These are phyloP conservation scores for Oedothorax gibbosus DNA, from an alignment of 1,140 invertebrate species.

Conservation along the genomic window DNA sequence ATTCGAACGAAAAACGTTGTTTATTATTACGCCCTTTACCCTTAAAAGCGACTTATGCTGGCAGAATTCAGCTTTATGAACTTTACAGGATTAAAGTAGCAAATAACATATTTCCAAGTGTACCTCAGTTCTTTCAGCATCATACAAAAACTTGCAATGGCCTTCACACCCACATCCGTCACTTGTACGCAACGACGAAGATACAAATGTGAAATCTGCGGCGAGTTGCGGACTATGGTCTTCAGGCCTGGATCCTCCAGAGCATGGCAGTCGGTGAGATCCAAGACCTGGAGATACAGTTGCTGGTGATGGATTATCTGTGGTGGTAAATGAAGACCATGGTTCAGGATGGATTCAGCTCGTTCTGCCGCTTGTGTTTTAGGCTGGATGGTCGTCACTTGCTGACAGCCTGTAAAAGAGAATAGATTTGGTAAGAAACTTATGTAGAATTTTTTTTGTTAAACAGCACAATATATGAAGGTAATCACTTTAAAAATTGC, in stretches of 20 bases:
- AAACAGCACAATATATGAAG: not conserved
- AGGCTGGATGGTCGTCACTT: slow-evolving; percentile 40
- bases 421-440: not conserved
- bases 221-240: slow-evolving; percentile 85
- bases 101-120: not conserved
- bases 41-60: too few relatives aligned
- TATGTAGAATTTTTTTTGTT: not conserved
- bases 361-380: slow-evolving; percentile 4
- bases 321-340: slow-evolving; percentile 21
- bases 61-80: too few relatives aligned
- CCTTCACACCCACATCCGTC: slow-evolving; percentile 82
- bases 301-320: slow-evolving; percentile 35
- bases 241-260: slow-evolving; percentile 86
- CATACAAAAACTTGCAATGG: slow-evolving; percentile 86
- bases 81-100: too few relatives aligned
- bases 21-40: too few relatives aligned
- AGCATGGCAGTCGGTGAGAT: slow-evolving; percentile 86
- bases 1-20: too few relatives aligned
- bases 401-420: slow-evolving; percentile 34
- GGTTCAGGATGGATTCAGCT: slow-evolving; percentile 35
- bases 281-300: slow-evolving; percentile 70
- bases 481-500: too few relatives aligned
- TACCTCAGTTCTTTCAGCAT: slow-evolving; percentile 79
- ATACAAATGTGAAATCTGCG: slow-evolving; percentile 88
- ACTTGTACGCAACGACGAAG: slow-evolving; percentile 86